A percentile compares a stretch with the other conserved stretches of the same genome.
These are phyloP conservation scores for Serilophus lunatus DNA, from an alignment of 2,113 vertebrate genomes.

Conservation along the genomic window DNA sequence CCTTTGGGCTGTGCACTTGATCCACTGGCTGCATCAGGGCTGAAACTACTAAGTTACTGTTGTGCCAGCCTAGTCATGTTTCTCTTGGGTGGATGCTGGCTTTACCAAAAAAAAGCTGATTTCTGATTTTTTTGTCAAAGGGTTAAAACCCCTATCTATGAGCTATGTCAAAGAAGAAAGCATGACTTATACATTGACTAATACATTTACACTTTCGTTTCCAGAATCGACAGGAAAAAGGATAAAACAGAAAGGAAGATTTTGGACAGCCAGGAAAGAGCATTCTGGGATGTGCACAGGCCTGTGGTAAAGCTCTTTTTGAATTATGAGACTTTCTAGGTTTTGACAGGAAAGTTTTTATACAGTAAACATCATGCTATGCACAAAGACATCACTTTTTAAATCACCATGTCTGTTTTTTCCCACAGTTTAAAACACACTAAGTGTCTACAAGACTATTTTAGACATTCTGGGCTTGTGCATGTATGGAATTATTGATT, in stretches of 20 bases:
- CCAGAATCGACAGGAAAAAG: conserved; percentile 94
- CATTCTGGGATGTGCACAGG: conserved; percentile 96
- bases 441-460: neutral
- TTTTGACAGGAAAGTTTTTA: neutral
- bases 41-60: neutral
- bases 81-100: neutral
- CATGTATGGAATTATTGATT: neutral
- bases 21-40: neutral
- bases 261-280: conserved; percentile 94
- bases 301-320: conserved; percentile 85
- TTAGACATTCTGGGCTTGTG: neutral
- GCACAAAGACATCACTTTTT: neutral
- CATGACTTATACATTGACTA: neutral
- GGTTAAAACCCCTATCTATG: neutral
- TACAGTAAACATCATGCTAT: neutral
- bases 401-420: neutral
- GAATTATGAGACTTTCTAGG: neutral
- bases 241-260: conserved; percentile 98
- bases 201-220: conserved; percentile 9
- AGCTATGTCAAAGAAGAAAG: neutral
- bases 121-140: neutral
- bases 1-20: neutral
- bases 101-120: neutral
- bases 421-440: neutral
- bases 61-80: neutral